A percentile compares a stretch with the other conserved stretches of the same genome.
These are phyloP conservation scores for Crotalus viridis DNA, from an alignment of 2,113 vertebrate species.

Conservation along the genomic window DNA sequence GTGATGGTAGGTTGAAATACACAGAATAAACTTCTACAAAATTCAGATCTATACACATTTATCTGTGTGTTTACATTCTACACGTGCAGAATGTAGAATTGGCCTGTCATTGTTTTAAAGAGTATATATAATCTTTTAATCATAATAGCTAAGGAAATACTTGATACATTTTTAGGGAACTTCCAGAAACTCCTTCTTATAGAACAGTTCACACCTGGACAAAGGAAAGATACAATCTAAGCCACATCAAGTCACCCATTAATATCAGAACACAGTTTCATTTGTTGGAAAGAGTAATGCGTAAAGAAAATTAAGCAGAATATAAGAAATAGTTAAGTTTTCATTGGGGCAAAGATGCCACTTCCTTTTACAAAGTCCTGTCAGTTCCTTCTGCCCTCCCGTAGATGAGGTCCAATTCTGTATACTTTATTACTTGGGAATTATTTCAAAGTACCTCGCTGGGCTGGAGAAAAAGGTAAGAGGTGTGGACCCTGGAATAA, in stretches of 20 bases:
- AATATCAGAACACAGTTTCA: not conserved
- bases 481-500: slow-evolving; percentile 13
- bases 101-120: not conserved
- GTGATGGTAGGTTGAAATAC: not conserved
- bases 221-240: not conserved
- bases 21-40: not conserved
- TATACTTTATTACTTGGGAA: not conserved
- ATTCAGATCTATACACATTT: not conserved
- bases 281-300: not conserved
- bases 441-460: slow-evolving; percentile 8
- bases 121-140: not conserved
- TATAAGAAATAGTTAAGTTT: not conserved
- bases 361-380: not conserved
- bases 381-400: not conserved
- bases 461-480: slow-evolving; percentile 5
- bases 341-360: not conserved
- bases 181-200: not conserved
- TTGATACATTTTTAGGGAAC: not conserved
- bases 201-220: not conserved
- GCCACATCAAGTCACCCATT: not conserved
- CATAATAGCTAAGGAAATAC: not conserved
- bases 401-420: not conserved
- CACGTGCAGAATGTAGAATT: not conserved
- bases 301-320: not conserved
- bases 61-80: not conserved